phyloP scores from a whole-genome alignment of 2,888 invertebrate species.

The Apodemia zela region DNA sequence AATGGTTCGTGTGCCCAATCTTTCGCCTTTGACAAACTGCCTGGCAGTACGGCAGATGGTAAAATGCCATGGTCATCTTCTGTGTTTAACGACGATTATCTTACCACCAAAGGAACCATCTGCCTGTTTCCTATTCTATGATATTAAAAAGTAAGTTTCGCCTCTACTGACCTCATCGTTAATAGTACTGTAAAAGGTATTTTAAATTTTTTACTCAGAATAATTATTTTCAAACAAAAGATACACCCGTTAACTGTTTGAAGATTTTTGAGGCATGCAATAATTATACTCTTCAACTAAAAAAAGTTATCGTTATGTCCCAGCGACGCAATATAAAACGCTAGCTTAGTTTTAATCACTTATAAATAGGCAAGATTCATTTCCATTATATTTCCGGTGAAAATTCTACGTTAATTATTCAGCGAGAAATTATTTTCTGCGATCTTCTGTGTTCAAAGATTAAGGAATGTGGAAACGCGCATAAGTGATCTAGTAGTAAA shows the following conservation, averaged over 20 bases:
- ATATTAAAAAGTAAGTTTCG: background rate
- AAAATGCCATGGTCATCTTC: too few relatives aligned
- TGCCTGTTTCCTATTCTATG: too few relatives aligned
- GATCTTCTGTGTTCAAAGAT: too few relatives aligned
- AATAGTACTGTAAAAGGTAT: background rate
- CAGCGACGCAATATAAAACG: background rate
- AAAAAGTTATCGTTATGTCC: background rate
- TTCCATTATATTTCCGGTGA: background rate
- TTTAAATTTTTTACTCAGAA: background rate
- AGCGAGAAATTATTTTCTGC: background rate
- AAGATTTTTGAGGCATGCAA: background rate
- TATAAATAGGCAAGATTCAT: background rate
- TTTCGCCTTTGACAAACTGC: too few relatives aligned
- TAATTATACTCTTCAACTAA: background rate
- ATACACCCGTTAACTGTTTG: background rate
- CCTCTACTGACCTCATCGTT: too few relatives aligned
- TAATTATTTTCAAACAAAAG: slow-evolving; percentile 1
- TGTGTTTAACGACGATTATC: too few relatives aligned
- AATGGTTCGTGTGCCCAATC: too few relatives aligned
- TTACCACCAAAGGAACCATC: too few relatives aligned
- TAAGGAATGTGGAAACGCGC: too few relatives aligned
- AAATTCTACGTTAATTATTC: background rate
- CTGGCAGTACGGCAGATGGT: too few relatives aligned
- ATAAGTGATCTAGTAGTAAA: too few relatives aligned
- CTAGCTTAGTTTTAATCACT: background rate